These are phyloP conservation scores for Willowsia nigromaculata DNA, from an alignment of 2,888 invertebrate species.

Conservation along the genomic window DNA sequence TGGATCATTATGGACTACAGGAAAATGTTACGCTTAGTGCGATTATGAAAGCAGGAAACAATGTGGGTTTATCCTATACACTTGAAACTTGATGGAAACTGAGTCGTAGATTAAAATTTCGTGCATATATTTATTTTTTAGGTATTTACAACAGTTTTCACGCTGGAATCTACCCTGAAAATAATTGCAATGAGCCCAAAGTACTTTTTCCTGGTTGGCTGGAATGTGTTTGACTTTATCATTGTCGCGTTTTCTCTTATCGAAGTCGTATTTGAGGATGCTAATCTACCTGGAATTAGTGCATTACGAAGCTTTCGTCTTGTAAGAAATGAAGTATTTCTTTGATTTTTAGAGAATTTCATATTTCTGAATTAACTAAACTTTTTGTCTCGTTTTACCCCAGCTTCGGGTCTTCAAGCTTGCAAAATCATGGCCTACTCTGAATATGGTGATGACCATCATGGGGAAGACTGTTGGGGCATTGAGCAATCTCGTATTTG, in stretches of 20 bases:
- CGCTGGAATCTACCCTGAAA: conserved; percentile 22
- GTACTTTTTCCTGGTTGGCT: conserved; percentile 98
- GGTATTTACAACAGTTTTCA: not conserved
- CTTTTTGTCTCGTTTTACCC: too few species aligned
- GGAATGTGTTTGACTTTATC: conserved; percentile 86
- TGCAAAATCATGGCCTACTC: conserved; percentile 29
- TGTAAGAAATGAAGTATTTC: too few species aligned
- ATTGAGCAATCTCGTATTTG: conserved; percentile 98
- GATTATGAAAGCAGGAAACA: conserved; percentile 93
- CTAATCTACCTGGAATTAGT: conserved; percentile 77
- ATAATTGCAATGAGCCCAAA: conserved; percentile 97
- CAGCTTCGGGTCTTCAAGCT: conserved; percentile 84
- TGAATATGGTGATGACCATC: conserved; percentile 15
- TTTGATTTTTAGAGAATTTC: too few species aligned
- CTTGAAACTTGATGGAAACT: too few species aligned
- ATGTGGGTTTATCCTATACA: not conserved
- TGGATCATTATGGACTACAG: conserved; percentile 95
- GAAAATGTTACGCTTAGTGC: conserved; percentile 86
- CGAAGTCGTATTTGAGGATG: conserved; percentile 82
- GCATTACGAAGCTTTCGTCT: conserved; percentile 96
- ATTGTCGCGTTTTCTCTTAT: conserved; percentile 93
- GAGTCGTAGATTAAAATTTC: not conserved
- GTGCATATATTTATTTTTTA: not conserved
- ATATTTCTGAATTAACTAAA: too few species aligned
- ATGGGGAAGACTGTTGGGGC: conserved; percentile 84